These are phyloP conservation scores for Gryllus bimaculatus DNA, from an alignment of 1,140 invertebrate species.

Conservation along the genomic window DNA sequence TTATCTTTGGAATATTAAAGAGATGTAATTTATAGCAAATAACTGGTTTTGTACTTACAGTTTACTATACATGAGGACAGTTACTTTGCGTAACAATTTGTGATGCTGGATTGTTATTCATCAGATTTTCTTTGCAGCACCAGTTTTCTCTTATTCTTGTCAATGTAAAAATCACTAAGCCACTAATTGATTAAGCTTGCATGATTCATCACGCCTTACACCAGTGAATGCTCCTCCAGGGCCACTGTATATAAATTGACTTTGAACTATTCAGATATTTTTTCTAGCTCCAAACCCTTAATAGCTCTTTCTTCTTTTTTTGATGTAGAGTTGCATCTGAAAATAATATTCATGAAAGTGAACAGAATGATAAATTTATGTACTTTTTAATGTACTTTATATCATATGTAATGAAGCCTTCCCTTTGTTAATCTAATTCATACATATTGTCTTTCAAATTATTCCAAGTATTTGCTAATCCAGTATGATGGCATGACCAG, in stretches of 20 bases:
- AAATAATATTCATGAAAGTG: neutral
- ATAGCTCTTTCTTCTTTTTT: neutral
- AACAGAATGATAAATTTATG: neutral
- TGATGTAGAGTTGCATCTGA: neutral
- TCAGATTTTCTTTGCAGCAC: neutral
- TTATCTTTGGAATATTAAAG: too few relatives aligned
- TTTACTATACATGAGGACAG: too few relatives aligned
- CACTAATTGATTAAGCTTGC: neutral
- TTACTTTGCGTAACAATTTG: neutral
- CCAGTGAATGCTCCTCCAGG: neutral
- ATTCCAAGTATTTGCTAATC: neutral
- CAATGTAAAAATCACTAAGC: neutral
- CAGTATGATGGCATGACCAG: neutral
- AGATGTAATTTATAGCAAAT: too few relatives aligned
- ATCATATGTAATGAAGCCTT: neutral
- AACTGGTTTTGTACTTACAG: too few relatives aligned
- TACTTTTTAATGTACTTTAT: neutral
- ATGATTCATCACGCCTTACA: conserved; percentile 4
- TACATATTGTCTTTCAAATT: neutral
- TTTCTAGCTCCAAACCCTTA: neutral
- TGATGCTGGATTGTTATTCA: neutral
- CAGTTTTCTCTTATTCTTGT: neutral
- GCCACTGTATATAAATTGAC: neutral
- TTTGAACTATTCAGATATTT: neutral
- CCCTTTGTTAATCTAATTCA: neutral